Evolutionary conservation across 2,113 vertebrate genomes (phyloP), one percentile per base, ranked within the genome.

Genomic region (Panthera uncia): DNA sequence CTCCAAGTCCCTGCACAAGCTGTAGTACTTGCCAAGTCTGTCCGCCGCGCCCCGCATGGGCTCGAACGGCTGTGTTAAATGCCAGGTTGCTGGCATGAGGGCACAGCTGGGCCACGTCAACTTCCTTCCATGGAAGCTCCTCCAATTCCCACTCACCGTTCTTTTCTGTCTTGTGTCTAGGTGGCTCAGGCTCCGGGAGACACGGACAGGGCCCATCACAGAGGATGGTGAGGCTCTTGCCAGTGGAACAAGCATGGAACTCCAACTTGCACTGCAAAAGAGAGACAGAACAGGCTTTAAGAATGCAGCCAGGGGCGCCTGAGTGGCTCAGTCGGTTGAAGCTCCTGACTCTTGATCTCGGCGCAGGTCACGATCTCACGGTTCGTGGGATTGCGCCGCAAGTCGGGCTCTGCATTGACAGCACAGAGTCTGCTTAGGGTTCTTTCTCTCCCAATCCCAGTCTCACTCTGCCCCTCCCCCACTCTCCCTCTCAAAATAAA

Each of bases 191-290:
- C 93, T 99, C 99, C 1, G 99, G 99, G 83, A 99, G 98, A 95
- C 99, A 99, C 0, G 99, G 99, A 90, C 99, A 99, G 31, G 99
- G 98, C 19, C 99, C 99, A 21, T 99, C 99, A 52, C 99, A 99
- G 94, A 98, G 99, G 45, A 98, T 96, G 33, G 98, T 98, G 98
- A 99, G 99, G 73, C 98, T 98, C 98, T 99, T 99, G 63, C 99
- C 99, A n/a, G 99, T 99, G 83, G 99, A 98, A 95, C 99, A 99
- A 0, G 99, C 99, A 57, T 99, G 99, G 96, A 99, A 99, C 91
- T 99, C 99, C 99, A 99, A 95, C 98, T 99, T 99, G 98, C 99
- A 99, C 99, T 99, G 98, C 50, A 98, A 98, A 83, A 65, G 96
- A 76, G 88, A 96, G 55, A 97, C 85, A 91, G 84, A 16, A 97